Percentiles rank a stretch among this genome's conserved stretches.
phyloP scores from a whole-genome alignment of 1,140 invertebrate genomes.

The Halesus radiatus region DNA sequence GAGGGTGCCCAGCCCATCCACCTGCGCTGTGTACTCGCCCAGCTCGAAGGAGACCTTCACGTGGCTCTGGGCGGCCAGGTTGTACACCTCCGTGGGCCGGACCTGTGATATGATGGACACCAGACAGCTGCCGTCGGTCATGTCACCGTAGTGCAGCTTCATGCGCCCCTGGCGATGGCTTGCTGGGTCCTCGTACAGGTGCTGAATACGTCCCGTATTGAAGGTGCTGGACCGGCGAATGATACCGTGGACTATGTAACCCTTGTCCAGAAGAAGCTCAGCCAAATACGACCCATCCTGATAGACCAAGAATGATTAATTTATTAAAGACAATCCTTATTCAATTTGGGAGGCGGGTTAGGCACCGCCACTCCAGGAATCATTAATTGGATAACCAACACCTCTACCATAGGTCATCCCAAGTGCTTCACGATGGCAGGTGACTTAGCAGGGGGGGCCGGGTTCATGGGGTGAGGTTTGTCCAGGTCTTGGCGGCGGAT shows the following conservation, averaged over 20 bases:
- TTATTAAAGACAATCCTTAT: no score
- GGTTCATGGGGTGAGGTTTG: no score
- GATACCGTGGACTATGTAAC: conserved; percentile 97
- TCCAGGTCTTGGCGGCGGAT: no score
- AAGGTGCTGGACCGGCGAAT: conserved; percentile 96
- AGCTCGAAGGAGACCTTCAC: conserved; percentile 98
- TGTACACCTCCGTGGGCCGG: conserved; percentile 96
- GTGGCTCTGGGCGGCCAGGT: conserved; percentile 99
- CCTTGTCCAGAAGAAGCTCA: conserved; percentile 94
- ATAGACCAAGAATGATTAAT: no score
- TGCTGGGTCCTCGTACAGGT: conserved; percentile 92
- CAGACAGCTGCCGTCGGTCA: conserved; percentile 98
- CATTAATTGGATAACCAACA: no score
- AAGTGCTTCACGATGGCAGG: no score
- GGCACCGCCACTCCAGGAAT: no score
- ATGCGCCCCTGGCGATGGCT: conserved; percentile 88
- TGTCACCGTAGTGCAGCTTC: conserved; percentile 98
- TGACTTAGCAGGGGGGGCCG: no score
- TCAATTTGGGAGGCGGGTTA: no score
- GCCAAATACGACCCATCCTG: conserved; percentile 99
- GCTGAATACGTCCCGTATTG: conserved; percentile 96
- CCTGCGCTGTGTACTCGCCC: conserved; percentile 99
- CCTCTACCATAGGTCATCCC: no score
- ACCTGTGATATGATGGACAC: conserved; percentile 93
- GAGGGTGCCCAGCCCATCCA: conserved; percentile 97